Conservation (phyloP, 2,797 vertebrate species). For the Hirundo rustica region DNA sequence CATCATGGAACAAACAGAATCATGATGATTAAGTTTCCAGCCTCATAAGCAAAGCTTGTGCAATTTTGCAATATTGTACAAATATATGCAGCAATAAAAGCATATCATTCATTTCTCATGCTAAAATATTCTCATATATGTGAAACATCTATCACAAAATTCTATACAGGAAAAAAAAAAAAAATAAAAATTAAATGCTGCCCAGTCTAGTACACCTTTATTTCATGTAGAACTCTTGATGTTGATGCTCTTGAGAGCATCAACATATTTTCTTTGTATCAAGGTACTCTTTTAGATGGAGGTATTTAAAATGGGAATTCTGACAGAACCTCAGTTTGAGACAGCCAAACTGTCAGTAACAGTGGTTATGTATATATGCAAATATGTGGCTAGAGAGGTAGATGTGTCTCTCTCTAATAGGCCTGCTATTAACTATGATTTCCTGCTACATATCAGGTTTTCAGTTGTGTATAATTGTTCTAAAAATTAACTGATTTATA, state of each 20-base stretch:
- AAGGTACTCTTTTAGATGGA: not conserved
- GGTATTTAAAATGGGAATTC: not conserved
- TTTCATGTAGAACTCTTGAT: not conserved
- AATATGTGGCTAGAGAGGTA: not conserved
- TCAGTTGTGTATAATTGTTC: not conserved
- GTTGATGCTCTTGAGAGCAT: not conserved
- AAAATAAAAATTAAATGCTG: not conserved
- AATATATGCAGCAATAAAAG: not conserved
- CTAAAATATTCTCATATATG: not conserved
- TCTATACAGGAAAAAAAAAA: not conserved
- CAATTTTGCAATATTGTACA: not conserved
- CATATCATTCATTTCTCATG: not conserved
- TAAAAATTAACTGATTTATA: not conserved
- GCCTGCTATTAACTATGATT: not conserved
- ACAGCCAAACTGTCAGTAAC: not conserved
- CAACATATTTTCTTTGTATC: not conserved
- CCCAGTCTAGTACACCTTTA: not conserved
- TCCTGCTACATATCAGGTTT: not conserved
- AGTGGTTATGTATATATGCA: not conserved
- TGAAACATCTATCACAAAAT: not conserved
- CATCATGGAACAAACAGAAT: not conserved
- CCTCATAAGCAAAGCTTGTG: not conserved
- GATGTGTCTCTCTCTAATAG: not conserved
- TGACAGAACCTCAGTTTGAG: not conserved
- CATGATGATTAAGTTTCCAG: not conserved